These are phyloP conservation scores for Lamellibrachia columna DNA, from an alignment of 2,888 invertebrate genomes.

Conservation along the genomic window DNA sequence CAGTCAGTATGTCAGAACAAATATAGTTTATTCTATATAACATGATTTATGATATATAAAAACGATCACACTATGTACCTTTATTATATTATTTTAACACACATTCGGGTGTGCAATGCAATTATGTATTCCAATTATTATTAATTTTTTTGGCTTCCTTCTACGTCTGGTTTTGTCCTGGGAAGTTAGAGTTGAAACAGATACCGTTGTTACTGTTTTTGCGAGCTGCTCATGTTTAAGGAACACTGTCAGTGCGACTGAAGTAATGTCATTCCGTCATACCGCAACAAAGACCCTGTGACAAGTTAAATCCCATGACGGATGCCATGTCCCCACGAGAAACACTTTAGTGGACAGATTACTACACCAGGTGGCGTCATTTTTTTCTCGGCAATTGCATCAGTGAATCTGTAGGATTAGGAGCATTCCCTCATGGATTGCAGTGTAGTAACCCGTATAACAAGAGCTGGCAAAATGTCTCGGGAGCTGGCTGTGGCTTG, in stretches of 20 bases:
- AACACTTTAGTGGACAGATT: not conserved
- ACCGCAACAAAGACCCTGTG: not conserved
- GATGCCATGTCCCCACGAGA: not conserved
- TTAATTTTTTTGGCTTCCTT: not conserved
- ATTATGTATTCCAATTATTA: not conserved
- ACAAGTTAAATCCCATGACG: not conserved
- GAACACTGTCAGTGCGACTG: not conserved
- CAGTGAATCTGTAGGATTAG: not conserved
- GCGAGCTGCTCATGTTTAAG: not conserved
- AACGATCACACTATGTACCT: not conserved
- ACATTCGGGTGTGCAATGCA: not conserved
- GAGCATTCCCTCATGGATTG: not conserved
- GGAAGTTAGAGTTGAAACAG: not conserved
- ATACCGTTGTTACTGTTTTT: not conserved
- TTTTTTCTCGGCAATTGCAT: not conserved
- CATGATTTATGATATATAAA: not conserved
- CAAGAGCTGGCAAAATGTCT: not conserved
- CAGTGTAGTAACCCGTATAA: not conserved
- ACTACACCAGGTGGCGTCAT: not conserved
- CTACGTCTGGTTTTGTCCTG: not conserved
- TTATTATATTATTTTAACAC: not conserved
- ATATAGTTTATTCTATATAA: too few species aligned
- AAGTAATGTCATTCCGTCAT: constrained; percentile 8
- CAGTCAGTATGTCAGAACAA: too few species aligned
- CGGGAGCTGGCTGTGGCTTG: not conserved